These are phyloP conservation scores for Ichneumon xanthorius DNA, from an alignment of 2,888 invertebrate genomes.

Conservation along the genomic window DNA sequence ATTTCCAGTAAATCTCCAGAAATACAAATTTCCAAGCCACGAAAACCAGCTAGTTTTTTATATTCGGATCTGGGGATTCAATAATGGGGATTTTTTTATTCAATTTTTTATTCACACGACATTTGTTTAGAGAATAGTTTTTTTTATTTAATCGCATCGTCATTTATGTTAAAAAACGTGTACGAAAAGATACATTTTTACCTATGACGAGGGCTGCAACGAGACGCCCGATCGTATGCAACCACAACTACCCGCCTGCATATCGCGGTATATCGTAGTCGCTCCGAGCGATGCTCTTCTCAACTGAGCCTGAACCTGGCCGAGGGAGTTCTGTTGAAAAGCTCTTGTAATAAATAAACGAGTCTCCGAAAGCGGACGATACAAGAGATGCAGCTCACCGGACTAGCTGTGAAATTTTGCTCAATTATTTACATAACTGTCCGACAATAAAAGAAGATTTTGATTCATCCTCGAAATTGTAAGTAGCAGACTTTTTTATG, in stretches of 20 bases:
- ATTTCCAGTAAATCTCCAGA: too few relatives aligned
- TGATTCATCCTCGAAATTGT: constrained; percentile 9
- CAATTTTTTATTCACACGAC: too few relatives aligned
- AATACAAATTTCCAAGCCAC: too few relatives aligned
- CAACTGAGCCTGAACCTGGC: background rate
- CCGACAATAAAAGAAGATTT: background rate
- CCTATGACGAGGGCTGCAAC: background rate
- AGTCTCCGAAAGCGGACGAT: background rate
- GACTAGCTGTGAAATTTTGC: constrained; percentile 1
- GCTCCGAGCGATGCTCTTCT: background rate
- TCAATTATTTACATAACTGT: constrained; percentile 13
- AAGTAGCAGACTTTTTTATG: constrained; percentile 20
- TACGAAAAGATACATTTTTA: background rate
- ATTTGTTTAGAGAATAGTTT: too few relatives aligned
- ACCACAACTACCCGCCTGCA: constrained; percentile 31
- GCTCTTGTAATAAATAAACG: background rate
- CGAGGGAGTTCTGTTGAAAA: background rate
- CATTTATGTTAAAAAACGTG: background rate
- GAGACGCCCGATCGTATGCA: constrained; percentile 56
- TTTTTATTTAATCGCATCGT: too few relatives aligned
- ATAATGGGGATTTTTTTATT: too few relatives aligned
- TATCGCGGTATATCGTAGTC: background rate
- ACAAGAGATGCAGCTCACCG: background rate
- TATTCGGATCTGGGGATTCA: too few relatives aligned
- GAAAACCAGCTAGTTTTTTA: too few relatives aligned